Conservation (phyloP, 1,140 invertebrate genomes). For the Lerema accius region DNA sequence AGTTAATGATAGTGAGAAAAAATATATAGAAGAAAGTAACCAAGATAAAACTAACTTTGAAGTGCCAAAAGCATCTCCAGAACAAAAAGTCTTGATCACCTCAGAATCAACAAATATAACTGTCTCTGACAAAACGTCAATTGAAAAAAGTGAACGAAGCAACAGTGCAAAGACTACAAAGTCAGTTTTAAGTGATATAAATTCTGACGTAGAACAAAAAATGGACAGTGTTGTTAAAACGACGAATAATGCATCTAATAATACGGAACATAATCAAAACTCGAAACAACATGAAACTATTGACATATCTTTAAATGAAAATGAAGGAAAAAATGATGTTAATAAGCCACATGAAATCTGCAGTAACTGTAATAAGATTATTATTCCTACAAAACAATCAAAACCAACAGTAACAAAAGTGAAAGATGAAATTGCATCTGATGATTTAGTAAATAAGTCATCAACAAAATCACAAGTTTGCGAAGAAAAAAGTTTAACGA, state of each 20-base stretch:
- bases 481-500: conserved; percentile 7
- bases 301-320: neutral
- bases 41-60: neutral
- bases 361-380: neutral
- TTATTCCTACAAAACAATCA: conserved; percentile 1
- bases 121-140: neutral
- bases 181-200: too few relatives aligned
- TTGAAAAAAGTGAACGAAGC: neutral
- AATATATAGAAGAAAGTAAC: neutral
- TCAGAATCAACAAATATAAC: neutral
- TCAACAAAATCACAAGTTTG: neutral
- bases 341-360: neutral
- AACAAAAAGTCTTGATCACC: neutral
- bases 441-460: neutral
- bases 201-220: too few relatives aligned
- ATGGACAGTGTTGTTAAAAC: neutral
- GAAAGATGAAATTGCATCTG: neutral
- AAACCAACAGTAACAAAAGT: neutral
- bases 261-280: neutral
- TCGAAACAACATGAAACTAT: neutral
- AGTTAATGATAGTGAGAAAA: neutral
- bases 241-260: neutral
- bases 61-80: neutral
- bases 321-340: neutral
- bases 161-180: too few relatives aligned